Evolutionary conservation across 2,888 invertebrate species (phyloP).

Genomic region (Dryadula phaetusa): DNA sequence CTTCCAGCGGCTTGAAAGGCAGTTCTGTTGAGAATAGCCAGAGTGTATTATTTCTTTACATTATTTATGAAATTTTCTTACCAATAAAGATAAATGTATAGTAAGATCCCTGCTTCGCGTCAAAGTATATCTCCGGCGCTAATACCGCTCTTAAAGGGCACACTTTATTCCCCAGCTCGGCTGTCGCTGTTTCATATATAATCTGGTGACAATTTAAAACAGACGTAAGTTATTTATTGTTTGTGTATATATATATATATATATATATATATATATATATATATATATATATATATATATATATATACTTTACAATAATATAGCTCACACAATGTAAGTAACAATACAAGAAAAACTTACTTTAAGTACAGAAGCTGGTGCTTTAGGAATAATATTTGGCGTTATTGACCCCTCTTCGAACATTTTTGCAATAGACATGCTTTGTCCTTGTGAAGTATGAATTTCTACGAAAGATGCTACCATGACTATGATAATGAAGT

Average conservation of each 20-base stretch:
- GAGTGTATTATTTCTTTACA: too few relatives aligned
- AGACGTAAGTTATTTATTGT: too few relatives aligned
- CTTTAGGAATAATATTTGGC: neutral
- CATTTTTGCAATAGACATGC: neutral
- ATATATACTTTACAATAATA: too few relatives aligned
- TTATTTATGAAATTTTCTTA: neutral
- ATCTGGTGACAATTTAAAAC: neutral
- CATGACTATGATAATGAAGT: neutral
- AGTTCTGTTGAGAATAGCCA: too few relatives aligned
- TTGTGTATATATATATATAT: too few relatives aligned
- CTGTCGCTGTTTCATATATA: constrained; percentile 1
- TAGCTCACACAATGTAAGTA: too few relatives aligned
- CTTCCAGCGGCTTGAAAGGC: too few relatives aligned
- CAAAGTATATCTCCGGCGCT: neutral
- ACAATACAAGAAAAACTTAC: neutral
- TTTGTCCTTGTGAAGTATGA: neutral
- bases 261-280: too few relatives aligned
- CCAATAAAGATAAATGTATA: constrained; percentile 17
- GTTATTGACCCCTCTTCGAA: neutral
- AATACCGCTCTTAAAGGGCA: constrained; percentile 11
- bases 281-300: too few relatives aligned
- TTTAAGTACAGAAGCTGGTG: neutral
- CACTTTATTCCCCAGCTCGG: neutral
- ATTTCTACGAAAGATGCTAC: neutral
- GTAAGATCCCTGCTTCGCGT: neutral